Conservation (phyloP, 2,888 invertebrate species). For the Ophioninae sp. region DNA sequence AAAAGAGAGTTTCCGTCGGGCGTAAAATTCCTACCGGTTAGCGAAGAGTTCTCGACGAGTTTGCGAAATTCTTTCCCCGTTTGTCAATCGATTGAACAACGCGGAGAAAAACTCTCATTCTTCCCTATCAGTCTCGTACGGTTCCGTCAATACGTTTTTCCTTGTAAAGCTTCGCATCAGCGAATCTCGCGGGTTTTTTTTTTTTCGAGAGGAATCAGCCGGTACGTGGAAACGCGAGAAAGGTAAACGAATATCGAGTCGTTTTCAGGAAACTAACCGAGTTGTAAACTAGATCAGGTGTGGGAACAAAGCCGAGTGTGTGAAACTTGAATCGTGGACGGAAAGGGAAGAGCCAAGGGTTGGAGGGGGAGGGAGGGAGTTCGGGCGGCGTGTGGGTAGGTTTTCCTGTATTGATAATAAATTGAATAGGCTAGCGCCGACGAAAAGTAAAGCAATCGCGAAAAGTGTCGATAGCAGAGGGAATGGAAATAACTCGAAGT, state of each 20-base stretch:
- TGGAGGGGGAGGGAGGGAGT: too few relatives aligned
- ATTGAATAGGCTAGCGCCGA: conserved; percentile 50
- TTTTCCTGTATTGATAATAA: conserved; percentile 59
- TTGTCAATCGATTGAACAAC: too few relatives aligned
- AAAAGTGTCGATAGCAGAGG: conserved; percentile 44
- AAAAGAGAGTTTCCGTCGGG: conserved; percentile 15
- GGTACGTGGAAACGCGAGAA: conserved; percentile 3
- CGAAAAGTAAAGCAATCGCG: conserved; percentile 59
- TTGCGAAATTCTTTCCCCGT: too few relatives aligned
- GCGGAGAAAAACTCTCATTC: too few relatives aligned
- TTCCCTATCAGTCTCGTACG: too few relatives aligned
- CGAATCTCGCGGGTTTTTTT: too few relatives aligned
- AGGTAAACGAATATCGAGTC: conserved; percentile 40
- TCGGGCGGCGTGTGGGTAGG: conserved; percentile 17
- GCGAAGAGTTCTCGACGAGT: too few relatives aligned
- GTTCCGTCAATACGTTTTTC: too few relatives aligned
- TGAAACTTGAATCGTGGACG: conserved; percentile 42
- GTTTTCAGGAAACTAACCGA: conserved; percentile 58
- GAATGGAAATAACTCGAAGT: conserved; percentile 27
- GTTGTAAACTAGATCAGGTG: conserved; percentile 58
- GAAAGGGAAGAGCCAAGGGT: conserved; percentile 9
- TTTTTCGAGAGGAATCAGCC: conserved; percentile 3
- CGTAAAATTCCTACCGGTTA: too few relatives aligned
- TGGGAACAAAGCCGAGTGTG: conserved; percentile 59
- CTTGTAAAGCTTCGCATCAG: too few relatives aligned